Evolutionary conservation across 2,113 vertebrate genomes (phyloP).

Genomic region (Willisornis vidua): DNA sequence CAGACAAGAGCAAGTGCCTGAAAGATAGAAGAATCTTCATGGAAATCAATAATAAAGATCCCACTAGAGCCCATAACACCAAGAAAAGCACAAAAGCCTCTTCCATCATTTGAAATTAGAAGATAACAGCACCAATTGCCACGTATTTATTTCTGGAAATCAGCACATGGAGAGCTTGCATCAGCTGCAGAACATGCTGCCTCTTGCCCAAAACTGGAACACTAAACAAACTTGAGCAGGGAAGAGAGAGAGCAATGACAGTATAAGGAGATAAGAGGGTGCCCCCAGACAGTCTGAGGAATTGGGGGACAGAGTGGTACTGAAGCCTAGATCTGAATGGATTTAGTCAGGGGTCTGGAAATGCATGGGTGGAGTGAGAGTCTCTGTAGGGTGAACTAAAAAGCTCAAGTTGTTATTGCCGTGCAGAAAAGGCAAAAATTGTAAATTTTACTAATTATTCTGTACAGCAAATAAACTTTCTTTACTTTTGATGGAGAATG

Average conservation of each 20-base stretch:
- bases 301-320: not conserved
- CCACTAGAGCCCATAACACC: not conserved
- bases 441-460: not conserved
- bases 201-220: not conserved
- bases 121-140: not conserved
- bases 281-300: not conserved
- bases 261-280: not conserved
- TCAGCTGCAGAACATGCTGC: not conserved
- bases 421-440: not conserved
- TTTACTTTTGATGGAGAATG: not conserved
- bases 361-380: not conserved
- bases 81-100: not conserved
- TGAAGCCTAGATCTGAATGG: not conserved
- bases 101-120: not conserved
- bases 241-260: not conserved
- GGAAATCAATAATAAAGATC: not conserved
- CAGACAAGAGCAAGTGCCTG: not conserved
- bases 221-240: not conserved
- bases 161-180: not conserved
- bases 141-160: slow-evolving; percentile 4
- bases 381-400: not conserved
- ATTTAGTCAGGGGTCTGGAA: not conserved
- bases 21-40: not conserved
- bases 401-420: not conserved
- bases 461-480: not conserved